Conservation (phyloP, 2,797 vertebrate species). For the Australoheros facetus region DNA sequence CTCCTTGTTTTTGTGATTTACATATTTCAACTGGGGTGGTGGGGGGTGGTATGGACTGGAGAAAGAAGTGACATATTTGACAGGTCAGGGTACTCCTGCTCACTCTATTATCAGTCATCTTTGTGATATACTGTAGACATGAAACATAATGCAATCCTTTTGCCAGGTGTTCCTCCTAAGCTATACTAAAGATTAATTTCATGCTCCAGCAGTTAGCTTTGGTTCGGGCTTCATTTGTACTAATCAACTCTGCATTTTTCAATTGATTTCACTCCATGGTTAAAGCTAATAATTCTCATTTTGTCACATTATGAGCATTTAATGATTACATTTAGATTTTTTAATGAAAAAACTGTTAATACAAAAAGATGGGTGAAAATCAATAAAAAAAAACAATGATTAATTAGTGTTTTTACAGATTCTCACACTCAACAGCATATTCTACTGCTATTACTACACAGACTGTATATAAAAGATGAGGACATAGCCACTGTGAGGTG, state of each 20-base stretch:
- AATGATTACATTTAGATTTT: not conserved
- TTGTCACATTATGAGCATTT: not conserved
- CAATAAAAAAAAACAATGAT: too few relatives aligned
- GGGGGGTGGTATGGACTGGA: not conserved
- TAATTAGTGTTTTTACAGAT: not conserved
- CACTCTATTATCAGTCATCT: constrained; percentile 22
- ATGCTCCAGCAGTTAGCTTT: constrained; percentile 31
- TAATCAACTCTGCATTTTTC: constrained; percentile 33
- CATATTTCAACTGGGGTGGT: constrained; percentile 41
- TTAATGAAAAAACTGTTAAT: not conserved
- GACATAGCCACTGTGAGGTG: not conserved
- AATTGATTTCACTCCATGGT: constrained; percentile 35
- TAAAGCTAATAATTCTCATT: constrained; percentile 4
- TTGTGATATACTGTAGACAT: constrained; percentile 11
- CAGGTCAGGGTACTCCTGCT: constrained; percentile 35
- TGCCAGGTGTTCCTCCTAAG: constrained; percentile 45
- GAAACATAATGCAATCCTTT: constrained; percentile 24
- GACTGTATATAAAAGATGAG: not conserved
- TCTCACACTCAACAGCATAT: not conserved
- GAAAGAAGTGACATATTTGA: constrained; percentile 45
- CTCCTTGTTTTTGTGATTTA: constrained; percentile 47
- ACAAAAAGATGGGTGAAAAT: not conserved
- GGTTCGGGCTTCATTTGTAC: constrained; percentile 53
- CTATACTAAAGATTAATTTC: constrained; percentile 60
- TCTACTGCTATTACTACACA: not conserved